Evolutionary conservation across 2,888 invertebrate genomes (phyloP), one percentile per base, ranked within the genome.

Genomic region (Meteorus cinctellus): DNA sequence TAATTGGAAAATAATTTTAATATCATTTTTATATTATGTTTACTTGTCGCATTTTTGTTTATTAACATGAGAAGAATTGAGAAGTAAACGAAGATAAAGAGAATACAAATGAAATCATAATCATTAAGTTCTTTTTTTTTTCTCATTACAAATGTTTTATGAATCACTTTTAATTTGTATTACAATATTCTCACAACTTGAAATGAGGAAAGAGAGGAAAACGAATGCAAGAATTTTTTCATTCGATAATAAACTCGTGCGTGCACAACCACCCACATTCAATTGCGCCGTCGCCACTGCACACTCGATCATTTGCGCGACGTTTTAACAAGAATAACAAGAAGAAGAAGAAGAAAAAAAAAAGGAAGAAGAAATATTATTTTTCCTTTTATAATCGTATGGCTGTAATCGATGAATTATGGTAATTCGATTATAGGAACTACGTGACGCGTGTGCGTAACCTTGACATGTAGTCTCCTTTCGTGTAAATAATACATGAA

Each of bases 341-440:
- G 12, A 24, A 41, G 14, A 27, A 16, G 2, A 36, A 6, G n/a
- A n/a, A 3, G n/a, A 36, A n/a, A 36, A 36, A 41, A 34, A 34
- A 34, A 34, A 41, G 12, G 41, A 41, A 12, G 41, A 41, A 41
- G 34, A 12, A 65, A 67, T 27, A 67, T 36, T 19, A 34, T 34
- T 27, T 34, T 45, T 45, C 27, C 14, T 41, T 12, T 24, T 45
- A 41, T 48, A 41, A 48, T 0, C 71, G 75, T 69, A 74, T 72
- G 72, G 59, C 75, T 75, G 76, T 79, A 77, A 78, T 80, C 75
- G 74, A 72, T 76, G 70, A 76, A 77, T 78, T 80, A 78, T 80
- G 78, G 70, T 80, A 78, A 78, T 77, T 77, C 69, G 65, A 76
- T 78, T 76, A 74, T 55, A 69, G n/a, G 41, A 62, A 16, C 62